Conservation (phyloP, 2,797 vertebrate species). For the Amphiprion clarkii region DNA sequence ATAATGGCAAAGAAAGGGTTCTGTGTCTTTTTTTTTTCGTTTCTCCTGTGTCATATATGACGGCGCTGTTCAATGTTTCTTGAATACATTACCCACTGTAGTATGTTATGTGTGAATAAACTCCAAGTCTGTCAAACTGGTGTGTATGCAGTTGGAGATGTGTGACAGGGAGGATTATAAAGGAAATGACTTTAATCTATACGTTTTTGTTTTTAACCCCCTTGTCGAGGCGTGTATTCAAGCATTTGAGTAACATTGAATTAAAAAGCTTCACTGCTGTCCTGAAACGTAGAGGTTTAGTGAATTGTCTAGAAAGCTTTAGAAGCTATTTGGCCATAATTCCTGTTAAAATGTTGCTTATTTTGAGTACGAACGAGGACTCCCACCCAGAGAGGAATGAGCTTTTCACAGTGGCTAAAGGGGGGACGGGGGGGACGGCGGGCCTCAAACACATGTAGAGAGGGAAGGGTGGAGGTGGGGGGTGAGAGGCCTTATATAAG, state of each 20-base stretch:
- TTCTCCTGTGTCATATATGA: constrained; percentile 85
- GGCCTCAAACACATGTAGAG: constrained; percentile 66
- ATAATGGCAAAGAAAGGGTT: constrained; percentile 92
- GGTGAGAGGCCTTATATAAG: constrained; percentile 65
- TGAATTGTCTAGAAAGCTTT: constrained; percentile 24
- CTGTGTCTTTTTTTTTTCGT: constrained; percentile 78
- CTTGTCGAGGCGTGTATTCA: not conserved
- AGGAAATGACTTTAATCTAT: not conserved
- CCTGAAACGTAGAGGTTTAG: not conserved
- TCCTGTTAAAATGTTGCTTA: constrained; percentile 48
- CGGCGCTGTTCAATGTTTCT: constrained; percentile 93
- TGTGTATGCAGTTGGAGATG: constrained; percentile 3
- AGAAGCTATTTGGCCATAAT: constrained; percentile 37
- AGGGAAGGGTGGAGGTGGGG: not conserved
- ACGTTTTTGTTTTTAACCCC: not conserved
- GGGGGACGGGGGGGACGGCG: constrained; percentile 15
- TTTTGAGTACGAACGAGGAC: constrained; percentile 60
- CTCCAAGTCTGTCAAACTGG: constrained; percentile 76
- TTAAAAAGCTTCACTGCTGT: not conserved
- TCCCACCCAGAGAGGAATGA: constrained; percentile 62
- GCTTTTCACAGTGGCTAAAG: constrained; percentile 60
- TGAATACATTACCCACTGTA: constrained; percentile 95
- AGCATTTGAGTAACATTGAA: not conserved
- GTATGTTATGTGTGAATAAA: constrained; percentile 97
- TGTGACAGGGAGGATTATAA: too few species aligned